Evolutionary conservation across 2,113 vertebrate species (phyloP).

Genomic region (Pseudopodoces humilis): DNA sequence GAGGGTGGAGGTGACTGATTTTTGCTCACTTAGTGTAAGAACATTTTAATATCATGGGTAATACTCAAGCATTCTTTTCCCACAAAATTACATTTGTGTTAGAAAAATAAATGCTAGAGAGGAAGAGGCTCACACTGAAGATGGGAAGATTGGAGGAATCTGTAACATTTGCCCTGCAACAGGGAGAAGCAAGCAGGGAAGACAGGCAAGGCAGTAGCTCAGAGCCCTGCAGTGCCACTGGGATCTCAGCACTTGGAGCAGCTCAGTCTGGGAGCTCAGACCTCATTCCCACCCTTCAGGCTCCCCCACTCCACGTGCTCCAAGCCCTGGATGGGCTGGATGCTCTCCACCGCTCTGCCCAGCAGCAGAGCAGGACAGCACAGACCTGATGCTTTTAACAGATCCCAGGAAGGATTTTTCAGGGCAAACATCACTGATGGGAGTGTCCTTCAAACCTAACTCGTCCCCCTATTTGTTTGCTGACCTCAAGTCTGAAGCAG

Average conservation of each 20-base stretch:
- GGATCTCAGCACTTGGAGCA: background rate
- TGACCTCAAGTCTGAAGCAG: background rate
- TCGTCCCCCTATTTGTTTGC: accelerated
- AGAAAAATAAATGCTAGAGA: background rate
- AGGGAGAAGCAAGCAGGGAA: background rate
- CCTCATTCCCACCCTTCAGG: background rate
- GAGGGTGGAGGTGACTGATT: background rate
- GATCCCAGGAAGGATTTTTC: background rate
- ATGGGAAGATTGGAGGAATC: background rate
- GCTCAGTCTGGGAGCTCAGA: background rate
- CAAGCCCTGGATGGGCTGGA: background rate
- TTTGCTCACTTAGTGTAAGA: background rate
- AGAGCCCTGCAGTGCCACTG: background rate
- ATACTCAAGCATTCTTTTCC: background rate
- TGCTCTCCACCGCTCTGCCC: background rate
- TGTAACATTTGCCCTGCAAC: background rate
- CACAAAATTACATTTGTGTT: background rate
- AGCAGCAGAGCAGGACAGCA: background rate
- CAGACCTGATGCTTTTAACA: background rate
- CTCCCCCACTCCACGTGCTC: background rate
- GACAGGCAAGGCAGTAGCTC: background rate
- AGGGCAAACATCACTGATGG: background rate
- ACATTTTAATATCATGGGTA: background rate
- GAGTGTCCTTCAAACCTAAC: background rate
- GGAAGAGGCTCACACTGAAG: background rate